phyloP scores from a whole-genome alignment of 1,140 invertebrate genomes.

The Nebria ingens region DNA sequence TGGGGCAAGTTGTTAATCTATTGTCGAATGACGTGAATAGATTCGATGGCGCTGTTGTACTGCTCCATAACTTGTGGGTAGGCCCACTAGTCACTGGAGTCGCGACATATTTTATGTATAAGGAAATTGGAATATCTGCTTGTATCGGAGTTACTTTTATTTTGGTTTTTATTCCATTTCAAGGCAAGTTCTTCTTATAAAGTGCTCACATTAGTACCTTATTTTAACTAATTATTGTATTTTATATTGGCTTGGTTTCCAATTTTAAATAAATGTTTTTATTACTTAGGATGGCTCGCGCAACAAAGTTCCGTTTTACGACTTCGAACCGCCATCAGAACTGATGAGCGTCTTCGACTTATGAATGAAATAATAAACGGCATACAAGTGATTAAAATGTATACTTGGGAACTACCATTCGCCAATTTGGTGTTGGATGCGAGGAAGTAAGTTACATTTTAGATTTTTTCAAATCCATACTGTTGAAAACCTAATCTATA shows the following conservation, averaged over 20 bases:
- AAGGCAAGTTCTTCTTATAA: slow-evolving; percentile 42
- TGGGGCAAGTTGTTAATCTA: slow-evolving; percentile 79
- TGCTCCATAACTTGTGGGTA: slow-evolving; percentile 57
- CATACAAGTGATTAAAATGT: slow-evolving; percentile 80
- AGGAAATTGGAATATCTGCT: slow-evolving; percentile 56
- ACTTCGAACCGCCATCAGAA: slow-evolving; percentile 48
- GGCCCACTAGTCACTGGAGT: slow-evolving; percentile 67
- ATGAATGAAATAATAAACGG: slow-evolving; percentile 74
- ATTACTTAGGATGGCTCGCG: neutral
- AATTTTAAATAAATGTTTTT: neutral
- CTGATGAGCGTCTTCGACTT: slow-evolving; percentile 61
- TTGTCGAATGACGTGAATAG: slow-evolving; percentile 73
- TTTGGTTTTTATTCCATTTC: slow-evolving; percentile 70
- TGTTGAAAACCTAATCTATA: slow-evolving; percentile 50
- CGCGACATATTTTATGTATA: slow-evolving; percentile 64
- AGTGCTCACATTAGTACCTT: neutral
- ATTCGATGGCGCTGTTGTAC: slow-evolving; percentile 55
- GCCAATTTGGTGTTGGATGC: slow-evolving; percentile 51
- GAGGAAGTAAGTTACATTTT: slow-evolving; percentile 41
- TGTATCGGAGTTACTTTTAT: slow-evolving; percentile 69
- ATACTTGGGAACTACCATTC: slow-evolving; percentile 80
- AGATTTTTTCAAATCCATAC: slow-evolving; percentile 52
- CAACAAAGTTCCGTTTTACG: slow-evolving; percentile 30
- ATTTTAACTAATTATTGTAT: neutral
- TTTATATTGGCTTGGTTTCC: neutral